Base-by-base conservation (phyloP, 2,113 vertebrate genomes). In the Scartelaos histophorus region DNA sequence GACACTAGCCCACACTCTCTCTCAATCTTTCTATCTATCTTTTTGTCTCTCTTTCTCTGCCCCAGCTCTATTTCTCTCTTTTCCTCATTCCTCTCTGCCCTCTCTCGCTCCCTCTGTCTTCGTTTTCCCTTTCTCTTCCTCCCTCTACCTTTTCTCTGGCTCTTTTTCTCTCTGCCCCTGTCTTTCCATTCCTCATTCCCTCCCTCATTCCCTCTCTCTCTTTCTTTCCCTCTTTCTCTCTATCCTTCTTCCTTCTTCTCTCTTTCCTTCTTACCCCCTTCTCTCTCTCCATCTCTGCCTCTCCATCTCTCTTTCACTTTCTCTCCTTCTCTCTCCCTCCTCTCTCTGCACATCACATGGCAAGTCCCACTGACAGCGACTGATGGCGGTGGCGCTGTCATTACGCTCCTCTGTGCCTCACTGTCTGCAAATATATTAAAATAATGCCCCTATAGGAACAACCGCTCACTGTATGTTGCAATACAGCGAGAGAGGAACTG, bases 281-380 rank as follows among this genome's bases (percentile, higher is more conserved):
- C 13, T 46, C 11, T 10, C 9, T 11, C 45, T 12, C 45, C 11
- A 4, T 47, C 1, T 47, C 46, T 13, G 6, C 9, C 46, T 16
- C 12, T 16, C 13, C 4, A 1, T 47, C 12, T 47, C 13, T 16
- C 15, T 16, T 13, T 15, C 16, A 16, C 49, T 19, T 17, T 53
- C 49, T 1, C 49, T 9, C 7, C n/a, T 7, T 21, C 69, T 71
- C 57, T 43, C 71, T 34, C 62, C 70, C 29, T 60, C 51, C 29
- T 60, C 51, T 70, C 72, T 67, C 81, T 90, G 93, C 96, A 94
- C 94, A 95, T 95, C 93, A 93, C 92, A 94, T 95, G 90, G 89
- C 86, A 34, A 61, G 25, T 83, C 83, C 76, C 85, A 85, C 94
- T 95, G 96, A 95, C 95, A 82, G 91, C 82, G 93, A 92, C 72